Evolutionary conservation across 2,888 invertebrate species (phyloP).

Genomic region (Hyppa rectilinea): DNA sequence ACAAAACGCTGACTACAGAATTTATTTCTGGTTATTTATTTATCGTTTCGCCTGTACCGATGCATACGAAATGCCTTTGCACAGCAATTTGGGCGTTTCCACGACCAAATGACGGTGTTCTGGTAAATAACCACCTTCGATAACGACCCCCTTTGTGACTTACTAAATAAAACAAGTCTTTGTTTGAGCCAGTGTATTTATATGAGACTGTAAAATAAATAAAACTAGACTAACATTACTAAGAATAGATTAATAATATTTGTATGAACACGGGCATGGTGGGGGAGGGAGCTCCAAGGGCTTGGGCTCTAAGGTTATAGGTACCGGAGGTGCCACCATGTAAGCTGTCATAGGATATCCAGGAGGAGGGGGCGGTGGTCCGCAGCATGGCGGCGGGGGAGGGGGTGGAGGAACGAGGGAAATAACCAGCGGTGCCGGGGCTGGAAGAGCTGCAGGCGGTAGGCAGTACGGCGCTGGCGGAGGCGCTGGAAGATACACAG

Average conservation of each 20-base stretch:
- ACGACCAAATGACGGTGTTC: slow-evolving; percentile 61
- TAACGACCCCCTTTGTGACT: slow-evolving; percentile 45
- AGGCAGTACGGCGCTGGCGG: slow-evolving; percentile 56
- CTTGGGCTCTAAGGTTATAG: slow-evolving; percentile 83
- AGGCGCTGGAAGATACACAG: slow-evolving; percentile 48
- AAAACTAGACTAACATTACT: slow-evolving; percentile 50
- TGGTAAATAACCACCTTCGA: slow-evolving; percentile 41
- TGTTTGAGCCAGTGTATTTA: slow-evolving; percentile 43
- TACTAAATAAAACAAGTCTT: slow-evolving; percentile 47
- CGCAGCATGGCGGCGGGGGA: slow-evolving; percentile 60
- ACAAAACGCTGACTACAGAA: neutral
- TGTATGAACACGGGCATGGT: slow-evolving; percentile 68
- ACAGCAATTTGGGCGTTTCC: slow-evolving; percentile 67
- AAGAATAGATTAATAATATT: slow-evolving; percentile 55
- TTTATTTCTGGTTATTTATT: slow-evolving; percentile 8
- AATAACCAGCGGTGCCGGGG: slow-evolving; percentile 75
- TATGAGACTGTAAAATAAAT: slow-evolving; percentile 61
- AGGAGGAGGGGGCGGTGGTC: slow-evolving; percentile 72
- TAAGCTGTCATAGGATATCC: slow-evolving; percentile 84
- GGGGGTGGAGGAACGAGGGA: slow-evolving; percentile 77
- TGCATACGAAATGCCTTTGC: slow-evolving; percentile 61
- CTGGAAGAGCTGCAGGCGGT: slow-evolving; percentile 62
- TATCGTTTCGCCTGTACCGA: slow-evolving; percentile 49
- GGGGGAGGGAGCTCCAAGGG: slow-evolving; percentile 70
- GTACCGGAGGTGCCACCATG: slow-evolving; percentile 82